Evolutionary conservation across 1,140 invertebrate species (phyloP), one percentile per base, ranked within the genome.

Genomic region (Pteromalus puparum): DNA sequence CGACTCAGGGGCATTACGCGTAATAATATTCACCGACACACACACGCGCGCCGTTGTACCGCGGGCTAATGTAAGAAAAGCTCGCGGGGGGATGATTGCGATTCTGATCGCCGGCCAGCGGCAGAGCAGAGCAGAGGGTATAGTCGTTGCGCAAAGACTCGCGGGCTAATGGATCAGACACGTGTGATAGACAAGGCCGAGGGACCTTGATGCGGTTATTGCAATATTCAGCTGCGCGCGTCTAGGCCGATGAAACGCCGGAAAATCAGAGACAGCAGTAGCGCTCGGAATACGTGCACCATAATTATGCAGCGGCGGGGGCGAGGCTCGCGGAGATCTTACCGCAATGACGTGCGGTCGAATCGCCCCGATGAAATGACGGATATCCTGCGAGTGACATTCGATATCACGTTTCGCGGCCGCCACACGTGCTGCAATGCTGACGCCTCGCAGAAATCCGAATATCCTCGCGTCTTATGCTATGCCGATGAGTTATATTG

Each of bases 281-380:
- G 68, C 26, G 46, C 28, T 42, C 38, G 68, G 53, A 61, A 48
- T 48, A 48, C 13, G 46, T 13, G 46, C 46, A 10, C 5, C 18
- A 18, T 13, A 72, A 7, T 15, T 72, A 28, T 75, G 26, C 74
- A 53, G 46, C n/a, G 24, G 21, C 30, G 24, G 70, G 73, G 83
- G 84, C 82, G 81, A 86, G 28, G 85, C 87, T 89, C 89, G 88
- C 87, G 87, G 91, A 92, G 90, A 93, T 92, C 92, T 93, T 93
- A 92, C 92, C 92, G 91, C 92, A 93, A 92, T 92, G 91, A 92
- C 91, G 89, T 93, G 92, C 89, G 92, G 92, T 93, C 92, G 91
- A 92, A 92, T 92, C 90, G 89, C 88, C 88, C 90, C 89, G 90
- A 93, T 90, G 91, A 92, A 93, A 93, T 92, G 92, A 93, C 92